Percentiles rank a stretch among this genome's conserved stretches.
Conservation (phyloP, 2,888 invertebrate species). For the Mayetiola destructor region DNA sequence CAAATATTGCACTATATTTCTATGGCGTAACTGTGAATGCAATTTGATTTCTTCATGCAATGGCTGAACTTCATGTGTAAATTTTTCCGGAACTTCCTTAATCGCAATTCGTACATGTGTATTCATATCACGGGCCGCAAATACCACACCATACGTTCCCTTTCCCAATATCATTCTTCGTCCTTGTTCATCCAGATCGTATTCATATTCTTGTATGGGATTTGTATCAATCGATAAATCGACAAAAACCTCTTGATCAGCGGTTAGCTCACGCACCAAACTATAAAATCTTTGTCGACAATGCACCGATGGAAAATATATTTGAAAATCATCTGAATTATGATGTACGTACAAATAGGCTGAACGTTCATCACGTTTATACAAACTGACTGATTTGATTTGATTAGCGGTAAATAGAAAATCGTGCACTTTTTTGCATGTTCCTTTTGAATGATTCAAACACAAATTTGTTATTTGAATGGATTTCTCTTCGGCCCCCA, state of each 20-base stretch:
- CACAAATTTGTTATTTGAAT: slow-evolving; percentile 80
- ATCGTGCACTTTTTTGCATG: slow-evolving; percentile 75
- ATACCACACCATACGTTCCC: slow-evolving; percentile 92
- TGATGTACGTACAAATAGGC: slow-evolving; percentile 94
- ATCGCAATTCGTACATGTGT: slow-evolving; percentile 92
- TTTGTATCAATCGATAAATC: slow-evolving; percentile 60
- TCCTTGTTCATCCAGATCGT: slow-evolving; percentile 83
- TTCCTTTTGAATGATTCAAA: slow-evolving; percentile 56
- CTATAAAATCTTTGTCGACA: slow-evolving; percentile 75
- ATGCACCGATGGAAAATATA: slow-evolving; percentile 83
- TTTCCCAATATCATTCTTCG: slow-evolving; percentile 77
- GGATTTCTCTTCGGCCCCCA: slow-evolving; percentile 85
- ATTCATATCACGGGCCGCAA: slow-evolving; percentile 82
- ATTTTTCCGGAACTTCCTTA: slow-evolving; percentile 95
- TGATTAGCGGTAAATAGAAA: slow-evolving; percentile 81
- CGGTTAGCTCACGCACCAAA: slow-evolving; percentile 72
- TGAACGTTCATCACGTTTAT: slow-evolving; percentile 90
- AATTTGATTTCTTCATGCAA: slow-evolving; percentile 95
- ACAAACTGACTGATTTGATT: slow-evolving; percentile 52
- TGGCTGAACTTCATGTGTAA: slow-evolving; percentile 91
- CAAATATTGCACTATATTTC: slow-evolving; percentile 94
- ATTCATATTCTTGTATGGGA: slow-evolving; percentile 79
- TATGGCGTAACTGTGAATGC: slow-evolving; percentile 86
- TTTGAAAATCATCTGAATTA: slow-evolving; percentile 97
- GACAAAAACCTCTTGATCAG: slow-evolving; percentile 65